A percentile compares a stretch with the other conserved stretches of the same genome.
phyloP scores from a whole-genome alignment of 2,888 invertebrate genomes.

The Cosmorhoe ocellata region DNA sequence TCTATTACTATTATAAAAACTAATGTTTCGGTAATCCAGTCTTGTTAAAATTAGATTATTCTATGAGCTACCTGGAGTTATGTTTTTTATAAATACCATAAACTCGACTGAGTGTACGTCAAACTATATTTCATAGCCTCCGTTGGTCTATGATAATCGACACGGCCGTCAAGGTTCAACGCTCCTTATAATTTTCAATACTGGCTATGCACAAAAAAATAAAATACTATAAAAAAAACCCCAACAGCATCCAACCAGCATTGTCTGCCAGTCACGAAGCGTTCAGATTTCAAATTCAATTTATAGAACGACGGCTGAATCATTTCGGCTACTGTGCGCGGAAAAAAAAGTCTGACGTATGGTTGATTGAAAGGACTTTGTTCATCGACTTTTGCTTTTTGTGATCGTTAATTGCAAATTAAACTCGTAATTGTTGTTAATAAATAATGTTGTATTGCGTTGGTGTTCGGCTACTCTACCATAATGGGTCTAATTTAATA shows the following conservation, averaged over 20 bases:
- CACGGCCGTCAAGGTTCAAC: constrained; percentile 30
- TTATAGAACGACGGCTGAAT: constrained; percentile 37
- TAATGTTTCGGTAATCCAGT: too few species aligned
- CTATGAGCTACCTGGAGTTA: too few species aligned
- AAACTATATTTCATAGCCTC: neutral
- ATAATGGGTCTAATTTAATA: too few species aligned
- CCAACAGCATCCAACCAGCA: constrained; percentile 37
- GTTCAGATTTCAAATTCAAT: constrained; percentile 26
- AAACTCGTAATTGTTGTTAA: too few species aligned
- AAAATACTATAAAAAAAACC: constrained; percentile 41
- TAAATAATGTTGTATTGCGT: too few species aligned
- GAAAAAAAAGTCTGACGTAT: neutral
- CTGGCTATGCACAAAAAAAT: constrained; percentile 44
- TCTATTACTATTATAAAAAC: too few species aligned
- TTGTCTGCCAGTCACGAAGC: constrained; percentile 46
- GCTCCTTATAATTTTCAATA: constrained; percentile 47
- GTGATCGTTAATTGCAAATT: too few species aligned
- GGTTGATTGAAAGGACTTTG: constrained; percentile 2
- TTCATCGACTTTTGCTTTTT: constrained; percentile 1
- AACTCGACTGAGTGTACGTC: too few species aligned
- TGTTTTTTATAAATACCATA: too few species aligned
- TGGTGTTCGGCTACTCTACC: too few species aligned
- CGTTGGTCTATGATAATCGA: constrained; percentile 20
- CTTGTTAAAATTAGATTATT: too few species aligned
- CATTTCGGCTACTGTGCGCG: constrained; percentile 32